These are phyloP conservation scores for Eristalis tenax DNA, from an alignment of 2,888 invertebrate species.

Conservation along the genomic window DNA sequence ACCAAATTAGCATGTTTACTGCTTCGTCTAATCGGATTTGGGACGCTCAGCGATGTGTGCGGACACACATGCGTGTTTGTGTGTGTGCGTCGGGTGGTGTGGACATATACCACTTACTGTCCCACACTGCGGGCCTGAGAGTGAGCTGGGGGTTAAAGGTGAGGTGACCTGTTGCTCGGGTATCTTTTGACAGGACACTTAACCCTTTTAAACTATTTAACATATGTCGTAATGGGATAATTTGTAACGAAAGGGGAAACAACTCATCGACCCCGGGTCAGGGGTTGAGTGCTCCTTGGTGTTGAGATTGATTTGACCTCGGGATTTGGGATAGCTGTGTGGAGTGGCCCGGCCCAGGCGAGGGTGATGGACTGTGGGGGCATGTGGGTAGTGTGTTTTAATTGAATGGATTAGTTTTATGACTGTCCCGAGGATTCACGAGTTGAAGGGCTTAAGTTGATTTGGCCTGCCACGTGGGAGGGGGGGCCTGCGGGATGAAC, in stretches of 20 bases:
- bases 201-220: constrained; percentile 71
- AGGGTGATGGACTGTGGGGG: constrained; percentile 12
- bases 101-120: constrained; percentile 53
- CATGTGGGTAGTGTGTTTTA: constrained; percentile 68
- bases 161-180: constrained; percentile 63
- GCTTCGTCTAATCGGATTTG: constrained; percentile 71
- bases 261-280: constrained; percentile 11
- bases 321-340: constrained; percentile 46
- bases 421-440: constrained; percentile 30
- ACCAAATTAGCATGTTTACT: constrained; percentile 70
- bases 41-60: constrained; percentile 58
- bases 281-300: constrained; percentile 43
- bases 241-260: constrained; percentile 59
- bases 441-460: constrained; percentile 44
- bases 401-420: constrained; percentile 63
- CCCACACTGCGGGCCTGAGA: neutral
- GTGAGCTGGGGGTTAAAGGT: constrained; percentile 55
- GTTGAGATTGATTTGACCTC: constrained; percentile 68
- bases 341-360: constrained; percentile 4
- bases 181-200: constrained; percentile 71
- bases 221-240: constrained; percentile 67
- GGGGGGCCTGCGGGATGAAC: neutral
- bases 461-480: neutral
- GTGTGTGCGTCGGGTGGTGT: constrained; percentile 22
- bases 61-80: neutral